phyloP scores from a whole-genome alignment of 2,797 vertebrate genomes.

The Anisognathus igniventris region DNA sequence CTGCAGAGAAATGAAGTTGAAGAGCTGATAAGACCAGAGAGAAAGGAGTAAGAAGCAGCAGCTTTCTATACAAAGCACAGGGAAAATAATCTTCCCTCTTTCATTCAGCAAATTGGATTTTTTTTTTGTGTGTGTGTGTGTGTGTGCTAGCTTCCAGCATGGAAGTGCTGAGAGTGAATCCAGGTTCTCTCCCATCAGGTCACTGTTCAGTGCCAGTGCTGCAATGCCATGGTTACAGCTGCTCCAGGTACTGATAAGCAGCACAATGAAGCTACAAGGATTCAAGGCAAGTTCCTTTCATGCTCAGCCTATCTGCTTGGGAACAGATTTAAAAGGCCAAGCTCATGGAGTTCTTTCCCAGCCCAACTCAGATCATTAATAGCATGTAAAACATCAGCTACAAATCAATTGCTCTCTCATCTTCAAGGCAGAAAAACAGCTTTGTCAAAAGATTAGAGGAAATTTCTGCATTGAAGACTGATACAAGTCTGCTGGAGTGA shows the following conservation, averaged over 20 bases:
- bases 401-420: background rate
- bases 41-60: background rate
- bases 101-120: background rate
- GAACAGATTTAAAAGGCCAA: background rate
- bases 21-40: background rate
- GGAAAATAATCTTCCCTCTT: background rate
- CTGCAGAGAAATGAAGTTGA: conserved; percentile 69
- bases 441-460: background rate
- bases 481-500: background rate
- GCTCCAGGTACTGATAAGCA: background rate
- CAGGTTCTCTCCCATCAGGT: background rate
- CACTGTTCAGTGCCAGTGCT: background rate
- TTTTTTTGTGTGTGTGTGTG: background rate
- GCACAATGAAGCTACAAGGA: background rate
- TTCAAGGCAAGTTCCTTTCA: background rate
- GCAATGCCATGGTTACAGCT: background rate
- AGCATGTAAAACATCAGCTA: background rate
- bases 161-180: background rate
- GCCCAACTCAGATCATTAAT: background rate
- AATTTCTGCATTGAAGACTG: background rate
- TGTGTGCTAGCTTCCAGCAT: background rate
- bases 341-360: background rate
- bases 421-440: background rate
- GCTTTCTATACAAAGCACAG: background rate
- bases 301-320: background rate